Percentiles rank a stretch among this genome's conserved stretches.
Evolutionary conservation across 2,797 vertebrate genomes (phyloP).

Genomic region (Hafferia zeledoni): DNA sequence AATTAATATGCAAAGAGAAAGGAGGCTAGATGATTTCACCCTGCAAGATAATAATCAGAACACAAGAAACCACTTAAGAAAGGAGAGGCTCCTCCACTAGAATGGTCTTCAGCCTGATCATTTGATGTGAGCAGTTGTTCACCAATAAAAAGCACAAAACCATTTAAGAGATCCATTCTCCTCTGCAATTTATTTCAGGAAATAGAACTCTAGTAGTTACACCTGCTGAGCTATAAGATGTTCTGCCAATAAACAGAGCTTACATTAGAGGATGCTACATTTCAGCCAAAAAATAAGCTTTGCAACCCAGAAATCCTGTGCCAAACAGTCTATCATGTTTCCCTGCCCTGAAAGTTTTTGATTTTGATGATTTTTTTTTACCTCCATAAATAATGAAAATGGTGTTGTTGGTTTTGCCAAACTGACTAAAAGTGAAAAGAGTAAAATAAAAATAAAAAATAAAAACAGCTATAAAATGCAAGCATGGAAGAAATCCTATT

Average conservation of each 20-base stretch:
- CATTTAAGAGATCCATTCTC: background rate
- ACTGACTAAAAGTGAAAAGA: background rate
- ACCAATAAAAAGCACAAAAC: background rate
- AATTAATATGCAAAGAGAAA: background rate
- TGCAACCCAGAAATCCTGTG: background rate
- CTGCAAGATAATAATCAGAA: background rate
- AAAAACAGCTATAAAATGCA: background rate
- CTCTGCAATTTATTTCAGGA: constrained; percentile 46
- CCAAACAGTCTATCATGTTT: background rate
- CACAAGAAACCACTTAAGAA: background rate
- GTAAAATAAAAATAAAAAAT: background rate
- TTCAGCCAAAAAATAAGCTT: background rate
- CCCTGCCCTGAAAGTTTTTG: background rate
- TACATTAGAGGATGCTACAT: background rate
- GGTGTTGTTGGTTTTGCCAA: background rate
- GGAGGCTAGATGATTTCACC: background rate
- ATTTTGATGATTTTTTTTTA: background rate
- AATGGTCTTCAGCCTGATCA: background rate
- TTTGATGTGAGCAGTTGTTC: background rate
- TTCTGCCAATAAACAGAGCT: constrained; percentile 14
- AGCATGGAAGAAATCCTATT: background rate
- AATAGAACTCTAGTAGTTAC: constrained; percentile 27
- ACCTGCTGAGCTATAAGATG: constrained; percentile 34
- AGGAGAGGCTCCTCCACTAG: background rate
- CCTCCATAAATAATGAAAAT: background rate